Evolutionary conservation across 1,140 invertebrate species (phyloP).

Genomic region (Rhyzopertha dominica): DNA sequence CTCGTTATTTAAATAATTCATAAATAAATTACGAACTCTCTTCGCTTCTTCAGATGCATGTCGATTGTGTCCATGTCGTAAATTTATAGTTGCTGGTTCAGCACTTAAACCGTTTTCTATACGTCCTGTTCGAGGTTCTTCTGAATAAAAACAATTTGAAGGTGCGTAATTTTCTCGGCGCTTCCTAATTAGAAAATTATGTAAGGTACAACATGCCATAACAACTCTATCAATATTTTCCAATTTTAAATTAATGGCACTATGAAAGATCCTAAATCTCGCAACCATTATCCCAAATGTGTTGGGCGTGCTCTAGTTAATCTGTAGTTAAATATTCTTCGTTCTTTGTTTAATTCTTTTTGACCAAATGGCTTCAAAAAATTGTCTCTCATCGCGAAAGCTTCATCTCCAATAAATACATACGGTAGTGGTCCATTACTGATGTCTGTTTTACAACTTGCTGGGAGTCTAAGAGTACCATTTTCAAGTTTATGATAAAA

Average conservation of each 20-base stretch:
- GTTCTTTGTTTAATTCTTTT: slow-evolving; percentile 20
- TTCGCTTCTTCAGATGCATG: too few species aligned
- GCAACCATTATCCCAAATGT: slow-evolving; percentile 43
- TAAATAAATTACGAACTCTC: too few species aligned
- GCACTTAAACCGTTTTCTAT: too few species aligned
- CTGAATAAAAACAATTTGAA: too few species aligned
- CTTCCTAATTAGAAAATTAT: slow-evolving; percentile 18
- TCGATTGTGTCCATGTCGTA: too few species aligned
- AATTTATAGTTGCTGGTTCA: too few species aligned
- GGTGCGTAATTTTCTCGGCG: too few species aligned
- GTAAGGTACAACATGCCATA: slow-evolving; percentile 15
- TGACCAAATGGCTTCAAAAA: slow-evolving; percentile 39
- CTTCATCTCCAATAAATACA: slow-evolving; percentile 44
- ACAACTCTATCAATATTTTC: slow-evolving; percentile 14
- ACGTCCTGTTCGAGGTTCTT: too few species aligned
- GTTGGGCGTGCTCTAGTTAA: slow-evolving; percentile 33
- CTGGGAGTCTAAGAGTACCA: slow-evolving; percentile 17
- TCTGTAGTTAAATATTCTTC: slow-evolving; percentile 41
- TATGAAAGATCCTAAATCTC: slow-evolving; percentile 39
- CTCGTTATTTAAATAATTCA: too few species aligned
- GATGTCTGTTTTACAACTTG: background rate
- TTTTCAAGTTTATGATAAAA: slow-evolving; percentile 21
- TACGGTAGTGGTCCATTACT: slow-evolving; percentile 18
- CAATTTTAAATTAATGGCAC: slow-evolving; percentile 14
- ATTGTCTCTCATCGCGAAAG: slow-evolving; percentile 38